Conservation (phyloP, 1,140 invertebrate species). For the Rhopalosiphum maidis region DNA sequence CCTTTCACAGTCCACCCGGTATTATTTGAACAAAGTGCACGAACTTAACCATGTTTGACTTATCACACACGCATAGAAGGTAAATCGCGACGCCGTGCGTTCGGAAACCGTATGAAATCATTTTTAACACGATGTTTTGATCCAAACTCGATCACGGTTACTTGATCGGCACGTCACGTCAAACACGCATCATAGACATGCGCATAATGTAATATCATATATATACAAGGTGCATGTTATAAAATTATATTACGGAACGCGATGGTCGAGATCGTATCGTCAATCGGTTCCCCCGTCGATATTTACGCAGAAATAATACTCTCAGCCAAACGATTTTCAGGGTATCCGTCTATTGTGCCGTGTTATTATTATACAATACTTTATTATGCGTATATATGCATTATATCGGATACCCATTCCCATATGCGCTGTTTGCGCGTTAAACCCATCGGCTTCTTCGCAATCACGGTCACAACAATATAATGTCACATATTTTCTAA, state of each 20-base stretch:
- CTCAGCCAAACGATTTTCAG: not conserved
- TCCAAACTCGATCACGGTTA: slow-evolving; percentile 23
- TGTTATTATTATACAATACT: not conserved
- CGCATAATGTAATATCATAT: too few species aligned
- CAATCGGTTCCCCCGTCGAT: slow-evolving; percentile 3
- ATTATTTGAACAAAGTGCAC: too few species aligned
- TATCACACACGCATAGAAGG: not conserved
- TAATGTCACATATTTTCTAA: slow-evolving; percentile 9
- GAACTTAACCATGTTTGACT: too few species aligned
- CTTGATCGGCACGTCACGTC: not conserved
- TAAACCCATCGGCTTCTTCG: slow-evolving; percentile 23
- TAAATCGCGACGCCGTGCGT: not conserved
- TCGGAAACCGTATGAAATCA: not conserved
- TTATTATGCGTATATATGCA: not conserved
- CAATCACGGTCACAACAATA: slow-evolving; percentile 33
- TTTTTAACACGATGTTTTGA: slow-evolving; percentile 14
- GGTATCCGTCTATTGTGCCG: slow-evolving; percentile 20
- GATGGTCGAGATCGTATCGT: not conserved
- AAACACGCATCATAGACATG: not conserved
- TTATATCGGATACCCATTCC: not conserved
- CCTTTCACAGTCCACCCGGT: too few species aligned
- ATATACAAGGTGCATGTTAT: too few species aligned
- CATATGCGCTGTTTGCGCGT: not conserved
- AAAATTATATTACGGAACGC: too few species aligned
- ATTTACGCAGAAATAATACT: slow-evolving; percentile 11